These are phyloP conservation scores for Scaptomyza cyrtandrae DNA, from an alignment of 2,888 invertebrate genomes.

Conservation along the genomic window DNA sequence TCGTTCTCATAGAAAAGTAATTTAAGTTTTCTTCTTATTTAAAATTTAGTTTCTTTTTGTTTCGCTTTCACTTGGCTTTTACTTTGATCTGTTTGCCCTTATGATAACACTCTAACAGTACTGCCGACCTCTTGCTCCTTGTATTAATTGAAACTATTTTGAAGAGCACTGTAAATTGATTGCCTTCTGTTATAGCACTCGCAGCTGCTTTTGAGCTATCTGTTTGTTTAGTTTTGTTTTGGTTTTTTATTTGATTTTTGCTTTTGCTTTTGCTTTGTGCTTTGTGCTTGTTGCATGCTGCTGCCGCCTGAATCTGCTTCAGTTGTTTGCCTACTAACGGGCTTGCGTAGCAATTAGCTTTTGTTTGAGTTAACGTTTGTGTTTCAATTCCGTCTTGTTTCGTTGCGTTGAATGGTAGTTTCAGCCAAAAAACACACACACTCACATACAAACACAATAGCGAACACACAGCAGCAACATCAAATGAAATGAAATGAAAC, in stretches of 20 bases:
- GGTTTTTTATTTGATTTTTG: not conserved
- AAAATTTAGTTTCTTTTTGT: not conserved
- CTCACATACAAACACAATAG: slow-evolving; percentile 14
- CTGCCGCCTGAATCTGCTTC: slow-evolving; percentile 4
- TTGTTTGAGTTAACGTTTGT: slow-evolving; percentile 39
- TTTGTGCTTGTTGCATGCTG: slow-evolving; percentile 22
- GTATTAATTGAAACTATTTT: slow-evolving; percentile 13
- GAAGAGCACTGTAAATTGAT: slow-evolving; percentile 13
- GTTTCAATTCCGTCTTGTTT: slow-evolving; percentile 41
- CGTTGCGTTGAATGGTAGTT: slow-evolving; percentile 40
- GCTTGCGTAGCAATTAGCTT: slow-evolving; percentile 53
- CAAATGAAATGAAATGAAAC: slow-evolving; percentile 35
- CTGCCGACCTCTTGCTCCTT: slow-evolving; percentile 26
- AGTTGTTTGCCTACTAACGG: slow-evolving; percentile 29
- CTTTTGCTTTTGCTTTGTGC: slow-evolving; percentile 4
- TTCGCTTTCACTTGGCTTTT: slow-evolving; percentile 9
- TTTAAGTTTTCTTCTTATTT: not conserved
- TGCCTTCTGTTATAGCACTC: slow-evolving; percentile 31
- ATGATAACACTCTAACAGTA: slow-evolving; percentile 15
- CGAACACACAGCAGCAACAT: slow-evolving; percentile 26
- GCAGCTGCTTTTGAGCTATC: slow-evolving; percentile 3
- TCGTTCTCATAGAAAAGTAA: slow-evolving; percentile 11
- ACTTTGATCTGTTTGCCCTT: slow-evolving; percentile 40
- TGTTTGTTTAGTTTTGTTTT: not conserved
- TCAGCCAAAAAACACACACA: slow-evolving; percentile 19